These are phyloP conservation scores for Sinelater perroti DNA, from an alignment of 2,888 invertebrate genomes.

Conservation along the genomic window DNA sequence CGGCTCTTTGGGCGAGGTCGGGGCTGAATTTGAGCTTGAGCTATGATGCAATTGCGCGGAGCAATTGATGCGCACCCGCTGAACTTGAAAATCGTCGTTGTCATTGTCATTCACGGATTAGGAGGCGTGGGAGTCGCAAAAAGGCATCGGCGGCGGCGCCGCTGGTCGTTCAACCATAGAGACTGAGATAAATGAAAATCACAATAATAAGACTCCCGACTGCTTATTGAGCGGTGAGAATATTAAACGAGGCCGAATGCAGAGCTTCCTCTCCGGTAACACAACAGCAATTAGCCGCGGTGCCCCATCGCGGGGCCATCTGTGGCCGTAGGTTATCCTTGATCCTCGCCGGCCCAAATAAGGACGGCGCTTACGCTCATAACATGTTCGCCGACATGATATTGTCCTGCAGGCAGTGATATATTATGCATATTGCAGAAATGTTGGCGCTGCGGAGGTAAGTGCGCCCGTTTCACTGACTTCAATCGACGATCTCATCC, in stretches of 20 bases:
- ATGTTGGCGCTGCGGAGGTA: slow-evolving; percentile 8
- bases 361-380: slow-evolving; percentile 19
- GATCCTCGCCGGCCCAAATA: slow-evolving; percentile 13
- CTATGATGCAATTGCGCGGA: too few relatives aligned
- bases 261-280: slow-evolving; percentile 1
- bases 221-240: background rate
- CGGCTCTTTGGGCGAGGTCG: slow-evolving; percentile 6
- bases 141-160: too few relatives aligned
- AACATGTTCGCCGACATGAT: slow-evolving; percentile 3
- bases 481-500: slow-evolving; percentile 27
- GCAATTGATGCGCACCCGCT: background rate
- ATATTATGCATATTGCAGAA: slow-evolving; percentile 10
- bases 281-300: slow-evolving; percentile 3
- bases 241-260: slow-evolving; percentile 6
- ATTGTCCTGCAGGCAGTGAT: slow-evolving; percentile 7
- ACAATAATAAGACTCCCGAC: background rate
- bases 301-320: slow-evolving; percentile 11
- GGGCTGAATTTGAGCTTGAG: too few relatives aligned
- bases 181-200: background rate
- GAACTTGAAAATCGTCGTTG: background rate
- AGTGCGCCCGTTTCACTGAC: slow-evolving; percentile 17
- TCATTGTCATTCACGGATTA: background rate
- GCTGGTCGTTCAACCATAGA: too few relatives aligned
- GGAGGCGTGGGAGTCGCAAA: too few relatives aligned
- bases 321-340: slow-evolving; percentile 12